phyloP scores from a whole-genome alignment of 92 coral and sea anemone genomes.

The Montipora capitata region DNA sequence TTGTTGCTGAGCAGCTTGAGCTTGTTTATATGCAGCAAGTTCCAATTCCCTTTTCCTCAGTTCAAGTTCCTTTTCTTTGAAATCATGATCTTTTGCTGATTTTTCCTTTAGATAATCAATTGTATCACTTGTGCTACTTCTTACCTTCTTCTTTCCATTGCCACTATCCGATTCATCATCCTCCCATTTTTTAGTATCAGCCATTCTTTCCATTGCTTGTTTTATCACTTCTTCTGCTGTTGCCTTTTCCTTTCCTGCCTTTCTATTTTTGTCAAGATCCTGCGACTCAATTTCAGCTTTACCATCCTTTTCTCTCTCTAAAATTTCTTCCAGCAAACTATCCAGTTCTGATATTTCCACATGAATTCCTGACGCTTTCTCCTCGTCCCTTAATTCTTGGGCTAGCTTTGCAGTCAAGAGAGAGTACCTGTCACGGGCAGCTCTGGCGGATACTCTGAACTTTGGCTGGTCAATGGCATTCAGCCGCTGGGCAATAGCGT shows the following conservation, averaged over 20 bases:
- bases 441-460: conserved; percentile 56
- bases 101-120: conserved; percentile 41
- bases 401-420: conserved; percentile 15
- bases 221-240: conserved; percentile 61
- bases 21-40: conserved; percentile 34
- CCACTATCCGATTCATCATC: not conserved
- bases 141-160: conserved; percentile 22
- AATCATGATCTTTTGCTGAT: conserved; percentile 34
- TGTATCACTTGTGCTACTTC: conserved; percentile 51
- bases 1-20: conserved; percentile 26
- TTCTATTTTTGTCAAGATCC: conserved; percentile 8
- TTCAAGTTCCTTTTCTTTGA: conserved; percentile 55
- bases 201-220: conserved; percentile 76
- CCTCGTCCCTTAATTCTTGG: not conserved
- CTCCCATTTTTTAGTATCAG: conserved; percentile 17
- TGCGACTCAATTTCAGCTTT: conserved; percentile 22
- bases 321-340: conserved; percentile 8
- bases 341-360: conserved; percentile 17
- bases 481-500: conserved; percentile 18
- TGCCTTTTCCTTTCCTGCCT: conserved; percentile 36
- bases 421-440: conserved; percentile 61
- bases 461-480: conserved; percentile 34
- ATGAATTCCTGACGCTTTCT: conserved; percentile 26
- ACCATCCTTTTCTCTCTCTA: conserved; percentile 38
- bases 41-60: conserved; percentile 40